Evolutionary conservation across 1,140 invertebrate genomes (phyloP).

Genomic region (Ips typographus): DNA sequence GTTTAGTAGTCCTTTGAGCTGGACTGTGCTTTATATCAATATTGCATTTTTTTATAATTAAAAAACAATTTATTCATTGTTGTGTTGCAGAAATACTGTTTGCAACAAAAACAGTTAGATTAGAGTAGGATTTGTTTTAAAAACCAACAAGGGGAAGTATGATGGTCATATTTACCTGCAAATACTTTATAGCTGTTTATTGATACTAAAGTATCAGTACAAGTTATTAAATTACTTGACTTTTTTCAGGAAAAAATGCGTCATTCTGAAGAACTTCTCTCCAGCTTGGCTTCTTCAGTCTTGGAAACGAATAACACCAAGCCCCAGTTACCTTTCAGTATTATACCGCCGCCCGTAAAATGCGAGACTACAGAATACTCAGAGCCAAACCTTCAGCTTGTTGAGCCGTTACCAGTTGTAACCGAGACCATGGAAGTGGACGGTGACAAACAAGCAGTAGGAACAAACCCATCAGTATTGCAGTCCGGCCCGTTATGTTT

Average conservation of each 20-base stretch:
- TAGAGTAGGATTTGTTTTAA: too few relatives aligned
- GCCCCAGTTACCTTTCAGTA: neutral
- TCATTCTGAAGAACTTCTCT: slow-evolving; percentile 41
- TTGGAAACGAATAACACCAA: neutral
- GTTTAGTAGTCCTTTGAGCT: too few relatives aligned
- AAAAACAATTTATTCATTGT: too few relatives aligned
- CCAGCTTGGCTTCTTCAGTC: slow-evolving; percentile 32
- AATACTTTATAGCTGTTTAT: neutral
- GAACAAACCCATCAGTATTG: slow-evolving; percentile 9
- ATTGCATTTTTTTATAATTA: too few relatives aligned
- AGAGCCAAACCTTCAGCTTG: neutral
- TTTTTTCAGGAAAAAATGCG: slow-evolving; percentile 45
- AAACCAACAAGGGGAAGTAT: too few relatives aligned
- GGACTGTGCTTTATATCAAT: too few relatives aligned
- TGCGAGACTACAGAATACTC: neutral
- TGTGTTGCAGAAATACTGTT: neutral
- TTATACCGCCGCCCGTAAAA: neutral
- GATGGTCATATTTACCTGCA: too few relatives aligned
- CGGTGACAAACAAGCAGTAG: too few relatives aligned
- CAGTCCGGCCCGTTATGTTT: slow-evolving; percentile 20
- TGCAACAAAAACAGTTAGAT: too few relatives aligned
- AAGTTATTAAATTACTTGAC: too few relatives aligned
- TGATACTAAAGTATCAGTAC: too few relatives aligned
- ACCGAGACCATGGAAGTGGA: too few relatives aligned
- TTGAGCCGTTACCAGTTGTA: neutral